Evolutionary conservation across 2,888 invertebrate species (phyloP).

Genomic region (Omphaloscelis lunosa): DNA sequence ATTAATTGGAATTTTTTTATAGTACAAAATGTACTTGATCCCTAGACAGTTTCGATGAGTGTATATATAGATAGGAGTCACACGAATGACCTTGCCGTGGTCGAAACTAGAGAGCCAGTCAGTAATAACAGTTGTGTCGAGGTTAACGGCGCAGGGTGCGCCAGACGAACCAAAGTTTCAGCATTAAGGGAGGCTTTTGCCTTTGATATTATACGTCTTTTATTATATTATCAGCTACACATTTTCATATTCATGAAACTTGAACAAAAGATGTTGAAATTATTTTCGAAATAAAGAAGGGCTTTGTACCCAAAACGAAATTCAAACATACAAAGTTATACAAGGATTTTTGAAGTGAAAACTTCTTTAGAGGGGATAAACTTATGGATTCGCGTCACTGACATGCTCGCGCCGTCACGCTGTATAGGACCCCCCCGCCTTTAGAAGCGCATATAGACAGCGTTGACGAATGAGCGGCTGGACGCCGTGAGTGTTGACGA

Average conservation of each 20-base stretch:
- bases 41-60: too few relatives aligned
- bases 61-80: too few relatives aligned
- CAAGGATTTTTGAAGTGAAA: neutral
- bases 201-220: neutral
- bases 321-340: neutral
- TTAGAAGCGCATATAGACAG: too few relatives aligned
- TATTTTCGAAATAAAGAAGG: slow-evolving; percentile 14
- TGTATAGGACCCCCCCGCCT: too few relatives aligned
- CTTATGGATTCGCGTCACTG: too few relatives aligned
- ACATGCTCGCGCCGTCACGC: too few relatives aligned
- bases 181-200: neutral
- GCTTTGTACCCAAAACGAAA: neutral
- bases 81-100: neutral
- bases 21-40: too few relatives aligned
- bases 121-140: neutral
- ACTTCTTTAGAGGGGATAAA: too few relatives aligned
- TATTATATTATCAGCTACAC: neutral
- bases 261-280: neutral
- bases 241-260: neutral
- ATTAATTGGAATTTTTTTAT: too few relatives aligned
- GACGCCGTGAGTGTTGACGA: too few relatives aligned
- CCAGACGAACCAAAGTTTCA: neutral
- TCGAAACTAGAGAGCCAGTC: neutral
- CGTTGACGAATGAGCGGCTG: too few relatives aligned
- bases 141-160: neutral